Percentiles rank a stretch among this genome's conserved stretches.
phyloP scores from a whole-genome alignment of 35 echinoderm and acorn worm species.

The Holothuria glaberrima region DNA sequence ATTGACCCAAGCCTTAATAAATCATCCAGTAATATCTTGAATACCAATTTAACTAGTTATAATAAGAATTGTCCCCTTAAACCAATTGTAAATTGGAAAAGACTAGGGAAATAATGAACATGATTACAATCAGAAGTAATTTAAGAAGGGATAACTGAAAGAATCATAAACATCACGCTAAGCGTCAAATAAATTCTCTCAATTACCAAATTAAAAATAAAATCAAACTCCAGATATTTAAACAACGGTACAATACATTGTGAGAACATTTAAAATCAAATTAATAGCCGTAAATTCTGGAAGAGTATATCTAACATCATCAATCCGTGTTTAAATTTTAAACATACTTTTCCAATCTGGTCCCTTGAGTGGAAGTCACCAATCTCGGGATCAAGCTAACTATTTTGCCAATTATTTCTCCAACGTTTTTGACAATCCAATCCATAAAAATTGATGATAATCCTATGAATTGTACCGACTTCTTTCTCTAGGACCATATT shows the following conservation, averaged over 20 bases:
- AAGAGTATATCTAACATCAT: background rate
- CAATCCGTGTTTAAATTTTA: background rate
- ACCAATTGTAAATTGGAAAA: background rate
- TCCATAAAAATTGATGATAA: background rate
- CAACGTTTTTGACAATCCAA: background rate
- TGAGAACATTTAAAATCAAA: too few species aligned
- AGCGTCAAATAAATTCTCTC: background rate
- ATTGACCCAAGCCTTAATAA: too few species aligned
- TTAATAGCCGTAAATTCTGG: too few species aligned
- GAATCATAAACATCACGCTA: background rate
- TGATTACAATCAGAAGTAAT: too few species aligned
- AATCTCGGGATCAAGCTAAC: background rate
- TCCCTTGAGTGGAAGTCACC: background rate
- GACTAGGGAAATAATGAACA: too few species aligned
- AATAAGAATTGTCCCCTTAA: too few species aligned
- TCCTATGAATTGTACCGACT: too few species aligned
- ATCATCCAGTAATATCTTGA: too few species aligned
- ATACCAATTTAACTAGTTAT: too few species aligned
- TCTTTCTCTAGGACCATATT: too few species aligned
- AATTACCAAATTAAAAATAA: too few species aligned
- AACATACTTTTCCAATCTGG: background rate
- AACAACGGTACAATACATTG: background rate
- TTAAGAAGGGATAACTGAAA: background rate
- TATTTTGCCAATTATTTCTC: background rate
- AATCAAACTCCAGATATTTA: background rate